A percentile compares a stretch with the other conserved stretches of the same genome.
Evolutionary conservation across 2,113 vertebrate species (phyloP).

Genomic region (Pardalotus punctatus): DNA sequence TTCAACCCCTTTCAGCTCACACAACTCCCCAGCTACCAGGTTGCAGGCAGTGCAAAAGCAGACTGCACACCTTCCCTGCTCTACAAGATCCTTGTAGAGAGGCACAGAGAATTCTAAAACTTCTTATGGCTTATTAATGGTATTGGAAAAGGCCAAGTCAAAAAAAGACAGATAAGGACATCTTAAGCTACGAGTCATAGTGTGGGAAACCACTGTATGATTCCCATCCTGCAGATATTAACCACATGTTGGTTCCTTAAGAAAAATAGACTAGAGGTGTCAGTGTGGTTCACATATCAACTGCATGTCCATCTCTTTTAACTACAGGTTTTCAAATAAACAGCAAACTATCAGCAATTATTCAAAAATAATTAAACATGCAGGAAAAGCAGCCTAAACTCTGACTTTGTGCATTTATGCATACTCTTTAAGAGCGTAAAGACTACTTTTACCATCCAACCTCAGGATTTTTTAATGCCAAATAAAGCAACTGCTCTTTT

Average conservation of each 20-base stretch:
- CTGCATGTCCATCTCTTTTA: not conserved
- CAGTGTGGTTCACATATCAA: not conserved
- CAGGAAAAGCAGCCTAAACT: not conserved
- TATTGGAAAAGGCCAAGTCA: not conserved
- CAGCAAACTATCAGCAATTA: not conserved
- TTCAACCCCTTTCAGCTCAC: not conserved
- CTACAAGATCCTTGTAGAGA: not conserved
- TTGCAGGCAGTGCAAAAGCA: accelerated
- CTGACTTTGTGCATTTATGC: not conserved
- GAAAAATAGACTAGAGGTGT: not conserved
- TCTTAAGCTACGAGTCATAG: not conserved
- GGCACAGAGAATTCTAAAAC: not conserved
- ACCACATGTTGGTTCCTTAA: accelerated
- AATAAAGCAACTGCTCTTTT: not conserved
- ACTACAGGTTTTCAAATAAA: not conserved
- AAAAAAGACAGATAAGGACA: not conserved
- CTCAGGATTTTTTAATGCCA: not conserved
- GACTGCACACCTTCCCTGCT: not conserved
- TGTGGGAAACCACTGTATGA: not conserved
- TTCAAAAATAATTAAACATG: not conserved
- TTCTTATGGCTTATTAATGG: not conserved
- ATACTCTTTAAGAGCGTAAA: not conserved
- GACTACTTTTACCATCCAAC: not conserved
- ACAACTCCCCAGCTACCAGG: not conserved
- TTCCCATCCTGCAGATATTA: not conserved